Percentiles rank a stretch among this genome's conserved stretches.
phyloP scores from a whole-genome alignment of 2,113 vertebrate species.

The Leptosomus discolor region DNA sequence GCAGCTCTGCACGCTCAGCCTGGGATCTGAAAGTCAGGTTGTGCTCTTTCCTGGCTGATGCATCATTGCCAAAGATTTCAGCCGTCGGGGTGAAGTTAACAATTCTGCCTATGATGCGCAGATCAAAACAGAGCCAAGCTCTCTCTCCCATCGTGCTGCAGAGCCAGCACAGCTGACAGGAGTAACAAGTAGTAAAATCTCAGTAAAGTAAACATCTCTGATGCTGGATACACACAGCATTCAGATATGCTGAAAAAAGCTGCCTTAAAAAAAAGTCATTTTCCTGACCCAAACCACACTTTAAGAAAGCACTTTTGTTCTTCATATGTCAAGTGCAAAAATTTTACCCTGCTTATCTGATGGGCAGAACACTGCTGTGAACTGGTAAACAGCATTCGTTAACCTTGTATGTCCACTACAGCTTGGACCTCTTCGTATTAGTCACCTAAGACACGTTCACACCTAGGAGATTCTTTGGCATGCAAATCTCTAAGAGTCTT shows the following conservation, averaged over 20 bases:
- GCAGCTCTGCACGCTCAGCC: background rate
- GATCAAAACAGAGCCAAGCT: background rate
- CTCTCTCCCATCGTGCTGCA: background rate
- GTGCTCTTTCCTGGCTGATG: background rate
- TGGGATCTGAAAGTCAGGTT: background rate
- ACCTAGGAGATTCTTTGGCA: background rate
- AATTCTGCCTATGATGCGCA: background rate
- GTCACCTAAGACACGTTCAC: background rate
- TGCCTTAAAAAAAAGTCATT: background rate
- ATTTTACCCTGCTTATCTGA: slow-evolving; percentile 31
- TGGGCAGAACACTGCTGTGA: background rate
- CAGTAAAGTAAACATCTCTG: slow-evolving; percentile 33
- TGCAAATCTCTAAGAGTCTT: background rate
- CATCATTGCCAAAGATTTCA: background rate
- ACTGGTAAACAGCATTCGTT: background rate
- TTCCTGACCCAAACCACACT: background rate
- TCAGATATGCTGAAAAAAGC: background rate
- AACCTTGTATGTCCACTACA: background rate
- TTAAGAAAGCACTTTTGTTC: slow-evolving; percentile 25
- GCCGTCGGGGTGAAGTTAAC: background rate
- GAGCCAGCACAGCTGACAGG: slow-evolving; percentile 51
- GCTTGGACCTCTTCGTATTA: background rate
- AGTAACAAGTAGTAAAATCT: slow-evolving; percentile 60
- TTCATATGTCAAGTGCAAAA: background rate
- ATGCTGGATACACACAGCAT: background rate